A percentile compares a stretch with the other conserved stretches of the same genome.
Conservation (phyloP, 2,113 vertebrate genomes). For the Corapipo altera region DNA sequence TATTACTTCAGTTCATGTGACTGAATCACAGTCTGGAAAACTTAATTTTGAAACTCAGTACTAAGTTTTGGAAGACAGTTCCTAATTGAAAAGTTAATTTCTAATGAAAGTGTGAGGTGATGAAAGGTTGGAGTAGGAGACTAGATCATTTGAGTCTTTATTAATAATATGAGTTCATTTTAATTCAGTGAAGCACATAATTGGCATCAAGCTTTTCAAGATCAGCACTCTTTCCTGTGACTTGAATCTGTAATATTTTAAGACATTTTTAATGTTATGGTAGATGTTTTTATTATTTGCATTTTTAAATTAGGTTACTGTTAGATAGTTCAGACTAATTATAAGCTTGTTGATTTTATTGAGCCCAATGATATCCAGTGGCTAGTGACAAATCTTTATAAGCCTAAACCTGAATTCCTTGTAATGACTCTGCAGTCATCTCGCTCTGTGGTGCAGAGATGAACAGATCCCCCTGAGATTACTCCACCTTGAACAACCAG, state of each 20-base stretch:
- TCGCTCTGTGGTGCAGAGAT: constrained; percentile 44
- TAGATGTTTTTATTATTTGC: constrained; percentile 73
- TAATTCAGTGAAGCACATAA: constrained; percentile 81
- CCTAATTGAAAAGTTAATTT: constrained; percentile 75
- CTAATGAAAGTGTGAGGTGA: constrained; percentile 69
- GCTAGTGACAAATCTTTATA: constrained; percentile 70
- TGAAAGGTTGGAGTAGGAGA: constrained; percentile 71
- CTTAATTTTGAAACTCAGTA: constrained; percentile 52
- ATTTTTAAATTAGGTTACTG: constrained; percentile 73
- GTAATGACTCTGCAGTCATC: constrained; percentile 70
- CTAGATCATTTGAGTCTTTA: constrained; percentile 74
- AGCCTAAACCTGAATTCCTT: constrained; percentile 63
- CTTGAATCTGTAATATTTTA: constrained; percentile 67
- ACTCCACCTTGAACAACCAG: constrained; percentile 70
- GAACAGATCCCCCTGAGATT: constrained; percentile 65
- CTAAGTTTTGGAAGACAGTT: constrained; percentile 59
- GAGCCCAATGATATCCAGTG: constrained; percentile 51
- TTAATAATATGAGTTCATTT: constrained; percentile 79
- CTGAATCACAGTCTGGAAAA: constrained; percentile 58
- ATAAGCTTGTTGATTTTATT: constrained; percentile 72
- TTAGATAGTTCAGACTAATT: constrained; percentile 73
- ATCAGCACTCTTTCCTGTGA: constrained; percentile 64
- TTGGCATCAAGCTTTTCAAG: constrained; percentile 74
- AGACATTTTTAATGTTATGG: constrained; percentile 51
- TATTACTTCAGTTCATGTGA: constrained; percentile 26